A percentile compares a stretch with the other conserved stretches of the same genome.
phyloP scores from a whole-genome alignment of 1,140 invertebrate species.

The Philopotamus ludificatus region DNA sequence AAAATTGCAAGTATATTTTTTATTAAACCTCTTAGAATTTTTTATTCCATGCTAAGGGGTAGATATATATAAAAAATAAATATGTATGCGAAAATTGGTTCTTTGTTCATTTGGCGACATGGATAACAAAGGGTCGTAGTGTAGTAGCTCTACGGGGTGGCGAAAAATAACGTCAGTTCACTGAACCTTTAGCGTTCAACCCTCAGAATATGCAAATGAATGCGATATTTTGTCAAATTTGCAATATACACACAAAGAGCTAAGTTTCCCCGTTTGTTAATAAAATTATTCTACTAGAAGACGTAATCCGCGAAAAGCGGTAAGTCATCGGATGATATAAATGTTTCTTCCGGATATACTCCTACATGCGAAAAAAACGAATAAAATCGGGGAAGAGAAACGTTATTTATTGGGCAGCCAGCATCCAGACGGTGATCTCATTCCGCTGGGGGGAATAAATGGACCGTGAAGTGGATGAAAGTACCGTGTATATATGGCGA shows the following conservation, averaged over 20 bases:
- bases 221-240: not conserved
- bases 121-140: not conserved
- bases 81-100: no score
- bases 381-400: slow-evolving; percentile 13
- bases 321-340: not conserved
- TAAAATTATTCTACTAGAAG: not conserved
- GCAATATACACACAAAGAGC: not conserved
- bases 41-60: no score
- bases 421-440: not conserved
- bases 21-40: no score
- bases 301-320: not conserved
- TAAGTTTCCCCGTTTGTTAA: not conserved
- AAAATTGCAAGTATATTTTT: no score
- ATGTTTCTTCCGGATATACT: no score
- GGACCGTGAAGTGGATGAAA: slow-evolving; percentile 12
- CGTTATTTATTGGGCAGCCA: not conserved
- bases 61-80: no score
- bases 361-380: not conserved
- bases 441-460: slow-evolving; percentile 7
- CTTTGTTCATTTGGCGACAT: not conserved
- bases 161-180: not conserved
- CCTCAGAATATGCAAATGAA: not conserved
- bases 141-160: not conserved
- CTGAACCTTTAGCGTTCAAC: not conserved
- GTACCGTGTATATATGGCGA: not conserved